phyloP scores from a whole-genome alignment of 2,888 invertebrate genomes.

The Chorisops tibialis region DNA sequence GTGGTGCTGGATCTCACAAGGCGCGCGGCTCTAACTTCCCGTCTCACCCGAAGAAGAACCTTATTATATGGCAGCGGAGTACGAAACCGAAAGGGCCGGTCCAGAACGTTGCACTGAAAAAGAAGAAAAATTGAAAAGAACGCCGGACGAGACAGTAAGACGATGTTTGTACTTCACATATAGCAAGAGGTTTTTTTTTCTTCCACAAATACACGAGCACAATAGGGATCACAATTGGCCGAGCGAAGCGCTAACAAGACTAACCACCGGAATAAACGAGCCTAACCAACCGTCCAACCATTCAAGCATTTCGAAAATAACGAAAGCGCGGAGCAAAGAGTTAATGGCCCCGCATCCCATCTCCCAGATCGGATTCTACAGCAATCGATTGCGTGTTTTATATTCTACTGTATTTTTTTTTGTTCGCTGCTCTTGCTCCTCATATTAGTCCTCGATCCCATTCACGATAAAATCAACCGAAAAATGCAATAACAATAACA shows the following conservation, averaged over 20 bases:
- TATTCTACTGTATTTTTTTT: neutral
- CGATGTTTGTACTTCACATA: slow-evolving; percentile 12
- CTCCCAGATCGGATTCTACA: slow-evolving; percentile 6
- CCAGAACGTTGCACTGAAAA: neutral
- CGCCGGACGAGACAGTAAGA: neutral
- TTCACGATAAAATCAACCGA: neutral
- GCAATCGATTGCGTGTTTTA: slow-evolving; percentile 2
- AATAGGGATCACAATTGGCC: slow-evolving; percentile 21
- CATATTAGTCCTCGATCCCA: neutral
- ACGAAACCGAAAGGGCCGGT: neutral
- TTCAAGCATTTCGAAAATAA: slow-evolving; percentile 5
- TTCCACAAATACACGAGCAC: slow-evolving; percentile 8
- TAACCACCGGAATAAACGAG: slow-evolving; percentile 31
- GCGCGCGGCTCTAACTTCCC: neutral
- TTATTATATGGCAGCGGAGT: neutral
- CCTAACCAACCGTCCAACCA: slow-evolving; percentile 13
- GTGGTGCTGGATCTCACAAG: slow-evolving; percentile 1
- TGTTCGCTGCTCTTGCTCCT: too few relatives aligned
- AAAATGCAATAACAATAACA: neutral
- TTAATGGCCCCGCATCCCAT: slow-evolving; percentile 25
- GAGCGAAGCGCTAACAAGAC: slow-evolving; percentile 31
- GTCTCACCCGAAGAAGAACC: neutral
- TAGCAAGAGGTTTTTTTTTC: neutral
- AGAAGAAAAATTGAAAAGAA: neutral
- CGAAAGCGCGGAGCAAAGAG: slow-evolving; percentile 20